phyloP scores from a whole-genome alignment of 2,888 invertebrate species.

The Hyposoter didymator region DNA sequence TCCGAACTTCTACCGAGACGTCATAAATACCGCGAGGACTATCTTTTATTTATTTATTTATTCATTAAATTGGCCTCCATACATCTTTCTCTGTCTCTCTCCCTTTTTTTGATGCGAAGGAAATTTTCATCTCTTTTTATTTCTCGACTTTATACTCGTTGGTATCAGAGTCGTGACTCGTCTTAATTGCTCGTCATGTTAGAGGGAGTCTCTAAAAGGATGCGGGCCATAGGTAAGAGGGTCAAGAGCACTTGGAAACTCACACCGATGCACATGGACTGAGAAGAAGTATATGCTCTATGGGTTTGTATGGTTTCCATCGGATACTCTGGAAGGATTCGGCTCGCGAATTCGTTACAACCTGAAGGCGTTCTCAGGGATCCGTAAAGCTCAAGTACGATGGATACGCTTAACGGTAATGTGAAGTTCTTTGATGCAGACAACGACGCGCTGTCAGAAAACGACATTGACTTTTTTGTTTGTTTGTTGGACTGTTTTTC shows the following conservation, averaged over 20 bases:
- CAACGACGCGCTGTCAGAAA: neutral
- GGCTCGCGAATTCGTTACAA: neutral
- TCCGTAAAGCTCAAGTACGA: constrained; percentile 20
- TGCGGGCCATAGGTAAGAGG: constrained; percentile 38
- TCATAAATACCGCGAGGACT: constrained; percentile 79
- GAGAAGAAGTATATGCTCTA: neutral
- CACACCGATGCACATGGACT: neutral
- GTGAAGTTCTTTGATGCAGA: neutral
- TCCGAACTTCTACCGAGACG: constrained; percentile 42
- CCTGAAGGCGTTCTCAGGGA: constrained; percentile 6
- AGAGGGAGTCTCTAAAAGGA: constrained; percentile 61
- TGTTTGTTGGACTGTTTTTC: neutral
- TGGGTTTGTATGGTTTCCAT: neutral
- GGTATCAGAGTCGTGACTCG: constrained; percentile 22
- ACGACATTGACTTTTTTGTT: neutral
- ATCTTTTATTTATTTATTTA: constrained; percentile 56
- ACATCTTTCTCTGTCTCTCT: neutral
- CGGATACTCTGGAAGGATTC: neutral
- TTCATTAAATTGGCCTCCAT: constrained; percentile 72
- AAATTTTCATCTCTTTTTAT: constrained; percentile 17
- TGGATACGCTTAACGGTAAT: constrained; percentile 19
- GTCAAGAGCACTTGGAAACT: constrained; percentile 13
- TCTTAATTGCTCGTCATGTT: constrained; percentile 74
- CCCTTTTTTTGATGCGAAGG: no score
- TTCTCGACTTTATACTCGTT: constrained; percentile 50